phyloP scores from a whole-genome alignment of 2,797 vertebrate genomes.

The Malurus splendens region DNA sequence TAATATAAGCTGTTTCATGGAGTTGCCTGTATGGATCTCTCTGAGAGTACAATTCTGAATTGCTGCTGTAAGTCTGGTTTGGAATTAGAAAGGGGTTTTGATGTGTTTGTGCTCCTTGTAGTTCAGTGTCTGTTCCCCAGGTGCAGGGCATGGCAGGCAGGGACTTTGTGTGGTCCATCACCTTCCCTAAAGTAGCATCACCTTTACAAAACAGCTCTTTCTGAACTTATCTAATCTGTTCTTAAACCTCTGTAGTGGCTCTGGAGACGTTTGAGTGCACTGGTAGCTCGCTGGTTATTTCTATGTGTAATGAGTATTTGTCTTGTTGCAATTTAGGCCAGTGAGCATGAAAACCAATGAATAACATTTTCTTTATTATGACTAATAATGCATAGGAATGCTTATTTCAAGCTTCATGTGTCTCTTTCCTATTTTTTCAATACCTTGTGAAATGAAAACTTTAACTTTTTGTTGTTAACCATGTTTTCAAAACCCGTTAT shows the following conservation, averaged over 20 bases:
- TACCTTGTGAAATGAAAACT: neutral
- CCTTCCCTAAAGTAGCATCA: neutral
- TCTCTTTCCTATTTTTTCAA: neutral
- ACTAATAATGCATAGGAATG: neutral
- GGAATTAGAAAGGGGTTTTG: neutral
- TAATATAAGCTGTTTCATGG: rapidly evolving
- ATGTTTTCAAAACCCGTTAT: neutral
- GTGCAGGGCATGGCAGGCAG: neutral
- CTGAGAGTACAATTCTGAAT: neutral
- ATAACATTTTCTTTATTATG: neutral
- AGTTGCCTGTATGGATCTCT: rapidly evolving
- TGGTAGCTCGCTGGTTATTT: neutral
- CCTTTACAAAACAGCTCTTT: neutral
- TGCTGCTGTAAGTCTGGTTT: neutral
- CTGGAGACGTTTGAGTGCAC: neutral
- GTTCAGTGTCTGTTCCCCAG: neutral
- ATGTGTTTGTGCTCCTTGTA: neutral
- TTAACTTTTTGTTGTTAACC: neutral
- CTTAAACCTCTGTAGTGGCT: neutral
- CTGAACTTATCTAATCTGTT: neutral
- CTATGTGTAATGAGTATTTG: neutral
- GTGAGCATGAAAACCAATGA: neutral
- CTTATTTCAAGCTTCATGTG: neutral
- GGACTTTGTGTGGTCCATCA: neutral
- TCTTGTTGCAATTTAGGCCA: neutral